A percentile compares a stretch with the other conserved stretches of the same genome.
Evolutionary conservation across 2,888 invertebrate genomes (phyloP).

Genomic region (Eledone cirrhosa): DNA sequence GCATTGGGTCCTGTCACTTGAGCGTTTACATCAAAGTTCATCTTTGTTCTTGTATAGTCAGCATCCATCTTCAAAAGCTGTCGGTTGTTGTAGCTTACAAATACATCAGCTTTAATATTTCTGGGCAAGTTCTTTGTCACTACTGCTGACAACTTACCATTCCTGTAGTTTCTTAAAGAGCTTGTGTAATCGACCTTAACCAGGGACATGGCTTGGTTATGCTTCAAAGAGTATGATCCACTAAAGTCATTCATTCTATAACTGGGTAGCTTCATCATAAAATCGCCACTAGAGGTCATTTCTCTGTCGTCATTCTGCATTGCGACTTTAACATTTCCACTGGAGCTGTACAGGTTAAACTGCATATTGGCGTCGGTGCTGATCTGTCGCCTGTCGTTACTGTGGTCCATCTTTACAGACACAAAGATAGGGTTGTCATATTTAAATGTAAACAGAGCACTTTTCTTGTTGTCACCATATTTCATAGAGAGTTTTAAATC

Average conservation of each 20-base stretch:
- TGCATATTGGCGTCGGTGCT: neutral
- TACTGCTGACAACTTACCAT: neutral
- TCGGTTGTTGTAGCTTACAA: neutral
- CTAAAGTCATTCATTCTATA: neutral
- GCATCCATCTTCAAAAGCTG: neutral
- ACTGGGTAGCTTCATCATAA: neutral
- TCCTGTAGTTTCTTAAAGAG: neutral
- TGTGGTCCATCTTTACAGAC: neutral
- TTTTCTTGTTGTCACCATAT: neutral
- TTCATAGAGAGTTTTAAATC: neutral
- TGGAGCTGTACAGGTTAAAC: neutral
- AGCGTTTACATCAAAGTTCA: constrained; percentile 7
- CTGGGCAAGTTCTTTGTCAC: neutral
- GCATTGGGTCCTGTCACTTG: neutral
- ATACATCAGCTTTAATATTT: neutral
- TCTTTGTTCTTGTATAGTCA: neutral
- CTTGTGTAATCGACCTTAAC: neutral
- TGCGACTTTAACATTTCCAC: neutral
- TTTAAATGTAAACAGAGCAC: neutral
- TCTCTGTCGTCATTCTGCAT: neutral
- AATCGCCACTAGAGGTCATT: neutral
- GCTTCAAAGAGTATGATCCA: constrained; percentile 11
- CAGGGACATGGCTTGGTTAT: neutral
- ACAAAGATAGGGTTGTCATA: neutral
- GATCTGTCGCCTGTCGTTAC: neutral